A percentile compares a stretch with the other conserved stretches of the same genome.
These are phyloP conservation scores for Oikopleura vanhoeffeni DNA, from an alignment of 23 tunicate species.

Conservation along the genomic window DNA sequence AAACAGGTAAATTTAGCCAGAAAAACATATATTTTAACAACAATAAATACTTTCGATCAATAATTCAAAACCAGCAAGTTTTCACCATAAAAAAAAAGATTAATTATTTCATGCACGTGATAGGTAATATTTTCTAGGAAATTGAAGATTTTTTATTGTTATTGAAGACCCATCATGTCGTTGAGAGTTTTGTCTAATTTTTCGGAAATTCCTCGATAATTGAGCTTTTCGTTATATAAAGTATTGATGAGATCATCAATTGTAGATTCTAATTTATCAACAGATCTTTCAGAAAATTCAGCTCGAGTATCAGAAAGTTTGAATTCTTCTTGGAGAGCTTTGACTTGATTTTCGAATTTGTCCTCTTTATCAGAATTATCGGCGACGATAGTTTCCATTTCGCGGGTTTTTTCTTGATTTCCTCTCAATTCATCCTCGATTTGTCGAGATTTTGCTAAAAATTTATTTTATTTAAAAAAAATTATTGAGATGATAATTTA, in stretches of 20 bases:
- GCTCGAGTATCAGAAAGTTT: slow-evolving; percentile 97
- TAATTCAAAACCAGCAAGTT: too few relatives aligned
- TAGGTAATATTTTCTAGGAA: too few relatives aligned
- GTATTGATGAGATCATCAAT: slow-evolving; percentile 83
- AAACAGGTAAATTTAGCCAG: too few relatives aligned
- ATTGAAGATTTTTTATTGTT: too few relatives aligned
- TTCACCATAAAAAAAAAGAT: too few relatives aligned
- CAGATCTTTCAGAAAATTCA: slow-evolving; percentile 97
- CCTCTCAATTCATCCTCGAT: slow-evolving; percentile 63
- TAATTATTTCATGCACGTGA: too few relatives aligned
- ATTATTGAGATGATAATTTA: too few relatives aligned
- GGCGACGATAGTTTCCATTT: slow-evolving; percentile 48
- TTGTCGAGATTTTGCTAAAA: slow-evolving; percentile 35
- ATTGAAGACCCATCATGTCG: slow-evolving; percentile 95
- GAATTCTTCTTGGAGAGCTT: slow-evolving; percentile 53
- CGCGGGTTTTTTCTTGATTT: slow-evolving; percentile 39
- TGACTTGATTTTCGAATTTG: slow-evolving; percentile 69
- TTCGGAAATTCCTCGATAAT: slow-evolving; percentile 84
- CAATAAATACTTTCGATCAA: too few relatives aligned
- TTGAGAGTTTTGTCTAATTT: slow-evolving; percentile 87
- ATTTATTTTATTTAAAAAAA: too few relatives aligned
- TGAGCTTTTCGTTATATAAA: slow-evolving; percentile 76
- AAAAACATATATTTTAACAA: too few relatives aligned
- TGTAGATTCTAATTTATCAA: slow-evolving; percentile 82
- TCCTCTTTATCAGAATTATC: slow-evolving; percentile 90